Percentiles rank a stretch among this genome's conserved stretches.
phyloP scores from a whole-genome alignment of 1,140 invertebrate species.

The Caenorhabditis brenneri region DNA sequence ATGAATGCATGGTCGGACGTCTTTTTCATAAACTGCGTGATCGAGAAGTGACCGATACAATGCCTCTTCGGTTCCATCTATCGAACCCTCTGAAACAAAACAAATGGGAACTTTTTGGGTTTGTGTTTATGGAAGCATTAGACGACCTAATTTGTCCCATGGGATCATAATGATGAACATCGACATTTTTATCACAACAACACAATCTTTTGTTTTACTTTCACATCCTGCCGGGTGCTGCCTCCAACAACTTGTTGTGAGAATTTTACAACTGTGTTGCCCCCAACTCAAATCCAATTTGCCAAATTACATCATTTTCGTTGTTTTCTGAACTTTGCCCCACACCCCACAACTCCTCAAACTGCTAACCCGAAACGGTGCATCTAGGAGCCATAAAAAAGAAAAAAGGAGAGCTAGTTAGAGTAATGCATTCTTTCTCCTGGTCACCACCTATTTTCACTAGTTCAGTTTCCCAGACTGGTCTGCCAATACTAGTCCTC shows the following conservation, averaged over 20 bases:
- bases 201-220: conserved; percentile 33
- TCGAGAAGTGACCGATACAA: conserved; percentile 65
- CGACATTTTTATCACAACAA: conserved; percentile 34
- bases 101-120: not conserved
- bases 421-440: conserved; percentile 9
- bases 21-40: conserved; percentile 63
- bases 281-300: conserved; percentile 12
- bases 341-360: not conserved
- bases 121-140: not conserved
- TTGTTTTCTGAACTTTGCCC: conserved; percentile 17
- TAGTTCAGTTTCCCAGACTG: not conserved
- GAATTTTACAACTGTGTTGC: conserved; percentile 4
- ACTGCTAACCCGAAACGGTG: not conserved
- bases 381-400: conserved; percentile 2
- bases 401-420: not conserved
- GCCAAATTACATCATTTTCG: conserved; percentile 13
- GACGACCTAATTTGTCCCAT: not conserved
- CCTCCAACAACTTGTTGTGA: not conserved
- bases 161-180: conserved; percentile 31
- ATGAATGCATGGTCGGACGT: conserved; percentile 66
- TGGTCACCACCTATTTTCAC: not conserved
- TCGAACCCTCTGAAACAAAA: conserved; percentile 58
- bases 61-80: conserved; percentile 63
- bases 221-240: not conserved
- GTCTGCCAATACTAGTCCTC: not conserved